Percentiles rank a stretch among this genome's conserved stretches.
Conservation (phyloP, 2,888 invertebrate genomes). For the Tiphia femorata region DNA sequence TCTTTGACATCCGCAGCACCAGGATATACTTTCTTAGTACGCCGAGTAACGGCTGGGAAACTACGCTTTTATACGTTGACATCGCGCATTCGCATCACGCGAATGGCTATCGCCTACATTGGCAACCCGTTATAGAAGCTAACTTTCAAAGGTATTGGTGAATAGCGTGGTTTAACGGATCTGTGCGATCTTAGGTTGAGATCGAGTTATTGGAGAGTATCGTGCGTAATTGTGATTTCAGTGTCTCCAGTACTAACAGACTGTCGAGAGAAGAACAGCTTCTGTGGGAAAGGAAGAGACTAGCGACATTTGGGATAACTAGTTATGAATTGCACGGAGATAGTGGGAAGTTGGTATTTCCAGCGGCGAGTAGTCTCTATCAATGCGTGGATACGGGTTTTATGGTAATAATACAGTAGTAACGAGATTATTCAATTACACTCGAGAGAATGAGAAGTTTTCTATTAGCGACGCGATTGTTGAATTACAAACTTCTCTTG, state of each 20-base stretch:
- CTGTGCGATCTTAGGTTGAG: no score
- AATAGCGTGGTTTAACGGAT: background rate
- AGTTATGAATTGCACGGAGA: slow-evolving; percentile 89
- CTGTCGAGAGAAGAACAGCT: slow-evolving; percentile 92
- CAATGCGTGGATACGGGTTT: slow-evolving; percentile 84
- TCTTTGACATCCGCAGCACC: no score
- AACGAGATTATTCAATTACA: background rate
- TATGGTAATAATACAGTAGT: slow-evolving; percentile 70
- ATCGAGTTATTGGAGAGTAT: no score
- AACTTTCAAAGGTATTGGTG: slow-evolving; percentile 71
- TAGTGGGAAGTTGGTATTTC: slow-evolving; percentile 90
- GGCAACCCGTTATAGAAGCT: slow-evolving; percentile 87
- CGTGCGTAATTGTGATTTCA: no score
- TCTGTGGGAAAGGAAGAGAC: slow-evolving; percentile 90
- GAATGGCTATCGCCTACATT: slow-evolving; percentile 76
- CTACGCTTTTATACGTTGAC: slow-evolving; percentile 88
- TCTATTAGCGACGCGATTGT: no score
- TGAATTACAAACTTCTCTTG: no score
- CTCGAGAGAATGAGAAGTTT: background rate
- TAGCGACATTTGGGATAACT: slow-evolving; percentile 94
- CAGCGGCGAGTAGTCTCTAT: slow-evolving; percentile 89
- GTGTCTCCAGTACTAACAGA: slow-evolving; percentile 71
- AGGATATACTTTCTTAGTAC: slow-evolving; percentile 92
- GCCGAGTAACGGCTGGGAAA: slow-evolving; percentile 90
- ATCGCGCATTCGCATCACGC: slow-evolving; percentile 77